Evolutionary conservation across 2,113 vertebrate species (phyloP).

Genomic region (Etia nguti): DNA sequence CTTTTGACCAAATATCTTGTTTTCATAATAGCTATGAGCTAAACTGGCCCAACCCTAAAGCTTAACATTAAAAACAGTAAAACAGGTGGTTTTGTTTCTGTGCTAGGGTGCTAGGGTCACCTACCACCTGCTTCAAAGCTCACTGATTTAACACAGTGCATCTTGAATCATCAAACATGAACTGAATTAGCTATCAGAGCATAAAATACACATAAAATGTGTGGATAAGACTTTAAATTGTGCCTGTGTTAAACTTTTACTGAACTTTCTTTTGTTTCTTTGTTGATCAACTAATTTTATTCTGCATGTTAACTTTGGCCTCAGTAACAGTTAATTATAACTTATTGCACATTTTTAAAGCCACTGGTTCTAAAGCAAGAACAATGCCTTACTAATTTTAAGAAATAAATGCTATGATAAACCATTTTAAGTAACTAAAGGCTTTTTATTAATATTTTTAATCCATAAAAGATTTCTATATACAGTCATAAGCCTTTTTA

Average conservation of each 20-base stretch:
- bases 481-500: background rate
- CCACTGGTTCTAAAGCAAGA: background rate
- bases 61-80: too few species aligned
- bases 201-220: background rate
- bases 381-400: accelerated
- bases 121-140: background rate
- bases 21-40: background rate
- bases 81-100: too few species aligned
- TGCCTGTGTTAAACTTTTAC: background rate
- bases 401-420: background rate
- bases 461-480: background rate
- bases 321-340: background rate
- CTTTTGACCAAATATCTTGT: background rate
- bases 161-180: background rate
- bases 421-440: background rate
- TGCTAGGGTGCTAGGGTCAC: too few species aligned
- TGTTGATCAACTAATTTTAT: background rate
- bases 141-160: background rate
- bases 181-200: background rate
- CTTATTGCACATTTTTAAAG: background rate
- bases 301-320: background rate
- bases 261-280: background rate
- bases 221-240: background rate
- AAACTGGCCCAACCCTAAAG: too few species aligned
- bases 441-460: background rate